Percentiles rank a stretch among this genome's conserved stretches.
Evolutionary conservation across 2,888 invertebrate genomes (phyloP).

Genomic region (Ariolimax columbianus): DNA sequence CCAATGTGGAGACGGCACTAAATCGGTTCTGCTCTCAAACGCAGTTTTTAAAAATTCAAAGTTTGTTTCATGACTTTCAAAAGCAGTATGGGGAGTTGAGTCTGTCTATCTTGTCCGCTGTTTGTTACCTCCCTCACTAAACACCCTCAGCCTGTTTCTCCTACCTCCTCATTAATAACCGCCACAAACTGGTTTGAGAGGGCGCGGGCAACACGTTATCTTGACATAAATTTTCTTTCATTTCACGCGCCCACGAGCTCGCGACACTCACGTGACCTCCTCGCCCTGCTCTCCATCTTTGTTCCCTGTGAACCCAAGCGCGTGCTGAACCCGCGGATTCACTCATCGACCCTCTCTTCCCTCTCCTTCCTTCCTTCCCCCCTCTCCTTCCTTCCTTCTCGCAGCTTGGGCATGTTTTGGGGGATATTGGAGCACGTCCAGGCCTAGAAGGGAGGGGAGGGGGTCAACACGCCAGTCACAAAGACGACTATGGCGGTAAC

Average conservation of each 20-base stretch:
- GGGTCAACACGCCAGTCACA: not conserved
- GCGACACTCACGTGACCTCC: not conserved
- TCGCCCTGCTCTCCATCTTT: slow-evolving; percentile 12
- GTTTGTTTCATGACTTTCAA: too few species aligned
- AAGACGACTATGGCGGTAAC: not conserved
- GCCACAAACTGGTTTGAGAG: not conserved
- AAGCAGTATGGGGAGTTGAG: too few species aligned
- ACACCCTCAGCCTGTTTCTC: not conserved
- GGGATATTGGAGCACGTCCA: not conserved
- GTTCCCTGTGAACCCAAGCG: not conserved
- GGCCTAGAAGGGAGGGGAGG: not conserved
- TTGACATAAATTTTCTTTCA: slow-evolving; percentile 13
- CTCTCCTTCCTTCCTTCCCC: too few species aligned
- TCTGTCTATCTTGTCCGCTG: too few species aligned
- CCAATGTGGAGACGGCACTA: too few species aligned
- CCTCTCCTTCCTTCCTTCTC: too few species aligned
- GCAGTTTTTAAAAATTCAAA: too few species aligned
- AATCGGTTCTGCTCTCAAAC: too few species aligned
- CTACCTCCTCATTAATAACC: not conserved
- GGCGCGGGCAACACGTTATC: not conserved
- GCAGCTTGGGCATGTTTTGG: not conserved
- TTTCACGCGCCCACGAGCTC: slow-evolving; percentile 3
- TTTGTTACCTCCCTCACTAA: too few species aligned
- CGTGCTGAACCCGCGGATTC: slow-evolving; percentile 4
- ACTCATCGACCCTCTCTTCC: not conserved